A percentile compares a stretch with the other conserved stretches of the same genome.
Conservation (phyloP, 2,113 vertebrate species). For the Neopipo cinnamomea region DNA sequence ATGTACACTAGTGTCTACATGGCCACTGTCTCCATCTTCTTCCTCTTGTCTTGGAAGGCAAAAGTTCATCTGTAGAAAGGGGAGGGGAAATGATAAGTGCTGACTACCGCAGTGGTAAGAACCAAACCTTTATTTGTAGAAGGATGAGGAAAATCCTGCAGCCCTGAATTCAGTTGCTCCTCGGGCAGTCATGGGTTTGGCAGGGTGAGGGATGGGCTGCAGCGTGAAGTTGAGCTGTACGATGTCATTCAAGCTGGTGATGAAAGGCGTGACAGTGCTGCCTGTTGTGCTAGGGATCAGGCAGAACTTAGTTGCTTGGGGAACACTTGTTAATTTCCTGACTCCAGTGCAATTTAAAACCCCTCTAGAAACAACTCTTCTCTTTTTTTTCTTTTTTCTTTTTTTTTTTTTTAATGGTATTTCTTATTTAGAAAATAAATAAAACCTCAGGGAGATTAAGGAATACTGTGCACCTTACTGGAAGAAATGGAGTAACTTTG, state of each 20-base stretch:
- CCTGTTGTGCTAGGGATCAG: background rate
- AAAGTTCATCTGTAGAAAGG: background rate
- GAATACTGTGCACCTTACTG: background rate
- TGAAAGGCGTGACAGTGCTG: background rate
- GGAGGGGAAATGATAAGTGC: background rate
- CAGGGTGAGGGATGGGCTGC: background rate
- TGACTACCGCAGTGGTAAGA: fast-evolving
- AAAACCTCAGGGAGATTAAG: background rate
- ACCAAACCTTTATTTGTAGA: background rate
- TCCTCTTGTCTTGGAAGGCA: background rate
- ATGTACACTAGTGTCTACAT: fast-evolving
- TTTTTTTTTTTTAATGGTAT: background rate
- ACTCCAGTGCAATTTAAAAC: background rate
- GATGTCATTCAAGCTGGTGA: background rate
- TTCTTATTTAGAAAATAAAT: background rate
- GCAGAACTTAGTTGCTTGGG: background rate
- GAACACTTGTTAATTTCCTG: background rate
- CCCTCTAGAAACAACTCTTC: background rate
- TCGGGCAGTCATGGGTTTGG: background rate
- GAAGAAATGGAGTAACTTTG: background rate
- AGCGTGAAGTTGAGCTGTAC: background rate
- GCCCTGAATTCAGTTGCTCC: background rate
- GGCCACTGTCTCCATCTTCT: background rate
- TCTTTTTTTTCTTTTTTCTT: background rate
- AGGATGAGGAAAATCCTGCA: background rate